A percentile compares a stretch with the other conserved stretches of the same genome.
Evolutionary conservation across 2,888 invertebrate genomes (phyloP).

Genomic region (Trypoxylon attenuatum): DNA sequence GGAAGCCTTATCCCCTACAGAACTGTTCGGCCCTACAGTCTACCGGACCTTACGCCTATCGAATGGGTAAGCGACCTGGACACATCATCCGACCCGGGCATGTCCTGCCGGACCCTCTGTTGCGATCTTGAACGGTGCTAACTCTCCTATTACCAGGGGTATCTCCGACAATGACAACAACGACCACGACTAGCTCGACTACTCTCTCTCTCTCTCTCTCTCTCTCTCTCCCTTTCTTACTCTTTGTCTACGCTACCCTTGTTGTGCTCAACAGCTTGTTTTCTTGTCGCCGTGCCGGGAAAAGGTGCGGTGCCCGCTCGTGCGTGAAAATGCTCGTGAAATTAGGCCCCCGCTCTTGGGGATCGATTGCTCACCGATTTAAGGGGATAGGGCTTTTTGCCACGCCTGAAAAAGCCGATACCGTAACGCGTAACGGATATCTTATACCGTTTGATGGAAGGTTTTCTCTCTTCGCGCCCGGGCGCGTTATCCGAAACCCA

Average conservation of each 20-base stretch:
- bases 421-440: conserved; percentile 5
- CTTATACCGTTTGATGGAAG: not conserved
- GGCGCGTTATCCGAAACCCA: not conserved
- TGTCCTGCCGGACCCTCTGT: not conserved
- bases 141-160: conserved; percentile 36
- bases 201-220: no score
- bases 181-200: no score
- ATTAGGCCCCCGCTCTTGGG: conserved; percentile 35
- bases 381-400: not conserved
- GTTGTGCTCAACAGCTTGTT: conserved; percentile 46
- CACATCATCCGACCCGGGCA: not conserved
- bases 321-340: conserved; percentile 49
- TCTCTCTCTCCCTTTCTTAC: no score
- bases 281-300: conserved; percentile 20
- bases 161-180: conserved; percentile 18
- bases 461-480: not conserved
- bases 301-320: conserved; percentile 18
- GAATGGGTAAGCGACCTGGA: conserved; percentile 62
- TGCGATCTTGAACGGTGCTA: conserved; percentile 24
- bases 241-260: conserved; percentile 20
- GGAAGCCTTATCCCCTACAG: conserved; percentile 90
- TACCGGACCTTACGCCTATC: conserved; percentile 67
- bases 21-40: conserved; percentile 85
- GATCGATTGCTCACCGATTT: conserved; percentile 16
- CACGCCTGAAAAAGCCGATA: conserved; percentile 20